These are phyloP conservation scores for Cnemophilus loriae DNA, from an alignment of 2,113 vertebrate genomes.

Conservation along the genomic window DNA sequence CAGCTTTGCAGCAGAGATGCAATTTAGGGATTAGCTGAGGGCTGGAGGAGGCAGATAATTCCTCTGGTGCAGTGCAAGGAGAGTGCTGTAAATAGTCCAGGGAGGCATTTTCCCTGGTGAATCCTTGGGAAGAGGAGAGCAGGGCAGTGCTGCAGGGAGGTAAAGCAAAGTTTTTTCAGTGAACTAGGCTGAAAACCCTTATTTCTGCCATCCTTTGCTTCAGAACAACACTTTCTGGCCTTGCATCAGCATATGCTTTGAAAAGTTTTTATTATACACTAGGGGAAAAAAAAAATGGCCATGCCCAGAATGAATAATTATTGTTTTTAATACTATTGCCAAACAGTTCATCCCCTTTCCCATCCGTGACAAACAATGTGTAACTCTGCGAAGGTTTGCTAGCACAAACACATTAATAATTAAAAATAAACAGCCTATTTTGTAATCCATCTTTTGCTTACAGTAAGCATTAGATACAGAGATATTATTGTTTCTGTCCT, in stretches of 20 bases:
- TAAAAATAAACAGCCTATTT: constrained; percentile 63
- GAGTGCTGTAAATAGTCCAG: not conserved
- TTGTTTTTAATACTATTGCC: not conserved
- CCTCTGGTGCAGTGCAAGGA: not conserved
- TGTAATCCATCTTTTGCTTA: constrained; percentile 63
- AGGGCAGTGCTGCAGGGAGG: not conserved
- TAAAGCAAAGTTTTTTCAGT: not conserved
- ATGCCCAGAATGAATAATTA: not conserved
- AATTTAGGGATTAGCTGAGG: constrained; percentile 25
- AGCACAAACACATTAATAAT: constrained; percentile 59
- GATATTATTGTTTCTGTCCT: constrained; percentile 50
- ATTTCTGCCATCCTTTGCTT: not conserved
- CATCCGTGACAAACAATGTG: not conserved
- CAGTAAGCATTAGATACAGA: constrained; percentile 60
- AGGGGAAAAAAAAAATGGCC: not conserved
- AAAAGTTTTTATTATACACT: not conserved
- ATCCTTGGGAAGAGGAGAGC: not conserved
- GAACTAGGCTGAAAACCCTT: not conserved
- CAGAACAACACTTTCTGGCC: not conserved
- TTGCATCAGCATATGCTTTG: not conserved
- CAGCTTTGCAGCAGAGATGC: constrained; percentile 12
- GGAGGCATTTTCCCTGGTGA: not conserved
- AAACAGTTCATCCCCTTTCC: not conserved
- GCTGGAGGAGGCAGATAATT: constrained; percentile 37
- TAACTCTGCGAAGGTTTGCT: not conserved